Evolutionary conservation across 2,113 vertebrate genomes (phyloP), one percentile per base, ranked within the genome.

Genomic region (Sinocyclocheilus anophthalmus): DNA sequence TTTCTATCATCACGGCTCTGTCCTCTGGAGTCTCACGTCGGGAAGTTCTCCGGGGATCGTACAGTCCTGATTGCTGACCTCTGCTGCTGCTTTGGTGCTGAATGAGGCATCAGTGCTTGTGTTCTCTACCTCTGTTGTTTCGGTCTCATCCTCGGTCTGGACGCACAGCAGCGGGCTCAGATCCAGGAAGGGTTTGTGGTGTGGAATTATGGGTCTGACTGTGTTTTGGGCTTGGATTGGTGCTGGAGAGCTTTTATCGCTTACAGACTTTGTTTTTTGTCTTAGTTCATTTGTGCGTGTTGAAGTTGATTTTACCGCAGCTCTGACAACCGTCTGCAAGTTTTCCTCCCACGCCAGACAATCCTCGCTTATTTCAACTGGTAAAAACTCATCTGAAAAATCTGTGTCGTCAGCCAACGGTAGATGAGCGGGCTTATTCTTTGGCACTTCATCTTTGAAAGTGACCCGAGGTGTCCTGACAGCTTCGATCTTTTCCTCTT

Each of bases 121-220:
- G 73, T 30, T 13, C 26, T 81, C 55, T 61, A 0, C 76, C 90
- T 87, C 92, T 42, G 76, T 86, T 77, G 30, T 37, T 9, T 69
- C 30, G 3, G 18, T 69, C 79, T 50, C 90, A 81, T 92, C 92
- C 24, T 91, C 90, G 0, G 65, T 37, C 2, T 92, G 87, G 12
- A 87, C 90, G 3, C 92, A 93, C 72, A 88, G 93, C 83, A 95
- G 88, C 83, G 93, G 90, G 1, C 88, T 93, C 18, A 95, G 88
- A 73, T 93, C 92, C 67, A 95, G 89, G 72, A 90, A 87, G 14
- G 87, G 7, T 87, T 94, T 93, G 3, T 84, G 82, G 83, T 67
- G 20, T 5, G 91, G 86, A 3, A 26, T 86, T 16, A 67, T 61
- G 24, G 86, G n/a, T 85, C 72, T 82, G 79, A 91, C 92, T 50